Percentiles rank a stretch among this genome's conserved stretches.
These are phyloP conservation scores for Ischnus inquisitorius DNA, from an alignment of 2,888 invertebrate genomes.

Conservation along the genomic window DNA sequence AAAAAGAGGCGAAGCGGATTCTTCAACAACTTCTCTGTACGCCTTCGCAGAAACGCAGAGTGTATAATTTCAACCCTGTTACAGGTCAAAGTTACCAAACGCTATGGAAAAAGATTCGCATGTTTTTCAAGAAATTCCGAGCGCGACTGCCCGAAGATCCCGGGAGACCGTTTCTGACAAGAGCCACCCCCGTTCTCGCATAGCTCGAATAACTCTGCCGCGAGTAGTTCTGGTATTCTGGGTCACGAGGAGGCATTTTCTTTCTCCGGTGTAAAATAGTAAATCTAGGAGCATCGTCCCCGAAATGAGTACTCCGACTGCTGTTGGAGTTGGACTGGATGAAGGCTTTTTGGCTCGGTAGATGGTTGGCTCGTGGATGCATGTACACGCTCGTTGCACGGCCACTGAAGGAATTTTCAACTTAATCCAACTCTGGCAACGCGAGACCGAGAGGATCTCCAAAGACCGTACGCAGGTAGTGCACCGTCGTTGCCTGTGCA, in stretches of 20 bases:
- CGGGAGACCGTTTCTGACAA: constrained; percentile 5
- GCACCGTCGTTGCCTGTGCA: constrained; percentile 3
- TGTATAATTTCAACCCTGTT: not conserved
- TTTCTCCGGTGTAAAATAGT: constrained; percentile 42
- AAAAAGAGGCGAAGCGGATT: no score
- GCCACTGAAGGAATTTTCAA: constrained; percentile 42
- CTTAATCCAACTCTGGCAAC: constrained; percentile 53
- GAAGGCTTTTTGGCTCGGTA: constrained; percentile 35
- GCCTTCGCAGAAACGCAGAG: not conserved
- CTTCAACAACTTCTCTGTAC: no score
- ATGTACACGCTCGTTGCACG: constrained; percentile 28
- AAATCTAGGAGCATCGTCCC: constrained; percentile 29
- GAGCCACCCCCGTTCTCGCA: not conserved
- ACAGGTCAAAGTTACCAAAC: not conserved
- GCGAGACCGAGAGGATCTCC: constrained; percentile 4
- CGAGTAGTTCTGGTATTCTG: not conserved
- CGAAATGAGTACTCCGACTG: constrained; percentile 40
- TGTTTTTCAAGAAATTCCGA: not conserved
- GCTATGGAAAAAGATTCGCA: not conserved
- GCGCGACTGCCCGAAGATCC: not conserved
- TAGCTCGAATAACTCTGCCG: constrained; percentile 26
- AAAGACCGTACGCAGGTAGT: constrained; percentile 25
- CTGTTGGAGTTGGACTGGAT: not conserved
- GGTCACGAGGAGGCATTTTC: constrained; percentile 14
- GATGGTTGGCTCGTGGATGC: constrained; percentile 9